Conservation (phyloP, 2,797 vertebrate species). For the Peromyscus eremicus region DNA sequence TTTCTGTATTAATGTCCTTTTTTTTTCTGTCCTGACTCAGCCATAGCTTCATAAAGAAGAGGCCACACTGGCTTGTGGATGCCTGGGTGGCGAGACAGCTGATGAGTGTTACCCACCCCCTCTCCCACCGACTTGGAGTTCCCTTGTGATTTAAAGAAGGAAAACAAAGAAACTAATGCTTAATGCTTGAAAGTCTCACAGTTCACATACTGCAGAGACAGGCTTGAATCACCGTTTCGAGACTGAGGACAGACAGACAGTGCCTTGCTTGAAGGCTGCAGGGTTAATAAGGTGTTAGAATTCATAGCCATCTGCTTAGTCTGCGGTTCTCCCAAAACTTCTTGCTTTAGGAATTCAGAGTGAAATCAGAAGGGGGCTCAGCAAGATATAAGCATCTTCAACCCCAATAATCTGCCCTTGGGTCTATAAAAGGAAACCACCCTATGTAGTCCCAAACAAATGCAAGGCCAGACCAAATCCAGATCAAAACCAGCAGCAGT, state of each 20-base stretch:
- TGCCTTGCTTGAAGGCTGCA: neutral
- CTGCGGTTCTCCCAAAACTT: neutral
- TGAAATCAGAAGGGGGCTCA: neutral
- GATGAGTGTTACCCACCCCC: rapidly evolving
- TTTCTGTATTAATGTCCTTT: neutral
- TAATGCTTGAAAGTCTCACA: neutral
- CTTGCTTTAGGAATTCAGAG: neutral
- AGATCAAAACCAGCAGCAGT: neutral
- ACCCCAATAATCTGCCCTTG: neutral
- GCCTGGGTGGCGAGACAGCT: neutral
- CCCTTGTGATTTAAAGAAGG: neutral
- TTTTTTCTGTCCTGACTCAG: neutral
- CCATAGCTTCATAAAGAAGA: neutral
- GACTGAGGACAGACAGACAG: neutral
- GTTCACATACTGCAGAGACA: neutral
- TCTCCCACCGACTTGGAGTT: neutral
- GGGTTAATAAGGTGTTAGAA: neutral
- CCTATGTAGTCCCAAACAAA: neutral
- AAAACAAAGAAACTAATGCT: neutral
- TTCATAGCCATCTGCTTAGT: rapidly evolving
- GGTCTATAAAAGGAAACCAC: neutral
- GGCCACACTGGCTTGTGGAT: neutral
- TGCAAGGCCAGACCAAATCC: neutral
- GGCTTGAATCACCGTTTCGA: neutral
- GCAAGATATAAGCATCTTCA: neutral